Conservation (phyloP, 2,113 vertebrate genomes). For the Seriola quinqueradiata region DNA sequence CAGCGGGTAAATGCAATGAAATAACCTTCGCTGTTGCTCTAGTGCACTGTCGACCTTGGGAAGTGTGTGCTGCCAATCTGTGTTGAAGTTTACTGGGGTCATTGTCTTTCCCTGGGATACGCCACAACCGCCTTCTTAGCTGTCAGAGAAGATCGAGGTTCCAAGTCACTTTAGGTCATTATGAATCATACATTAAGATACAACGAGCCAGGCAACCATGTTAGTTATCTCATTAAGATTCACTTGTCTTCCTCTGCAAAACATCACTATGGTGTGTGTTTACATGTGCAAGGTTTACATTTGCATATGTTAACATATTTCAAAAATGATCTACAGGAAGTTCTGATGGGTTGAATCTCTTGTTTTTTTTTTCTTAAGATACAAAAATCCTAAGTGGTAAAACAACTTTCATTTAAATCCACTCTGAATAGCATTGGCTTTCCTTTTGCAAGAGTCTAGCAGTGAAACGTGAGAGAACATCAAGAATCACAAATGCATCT, state of each 20-base stretch:
- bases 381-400: neutral
- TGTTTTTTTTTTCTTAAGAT: neutral
- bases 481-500: neutral
- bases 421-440: neutral
- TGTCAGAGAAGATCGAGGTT: constrained; percentile 78
- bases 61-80: constrained; percentile 66
- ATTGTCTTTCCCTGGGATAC: constrained; percentile 66
- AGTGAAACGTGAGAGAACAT: neutral
- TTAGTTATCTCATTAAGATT: constrained; percentile 66
- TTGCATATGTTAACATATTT: neutral
- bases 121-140: constrained; percentile 64
- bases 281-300: constrained; percentile 2
- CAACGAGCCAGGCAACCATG: constrained; percentile 56
- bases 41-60: constrained; percentile 73
- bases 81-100: constrained; percentile 51
- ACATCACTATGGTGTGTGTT: constrained; percentile 11
- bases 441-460: neutral
- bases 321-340: neutral
- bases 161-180: constrained; percentile 68
- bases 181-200: constrained; percentile 77
- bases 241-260: constrained; percentile 3
- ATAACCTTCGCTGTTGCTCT: constrained; percentile 71
- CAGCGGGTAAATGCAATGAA: constrained; percentile 61
- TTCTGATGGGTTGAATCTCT: neutral
- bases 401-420: neutral